Percentiles rank a stretch among this genome's conserved stretches.
Conservation (phyloP, 1,140 invertebrate genomes). For the Cydia fagiglandana region DNA sequence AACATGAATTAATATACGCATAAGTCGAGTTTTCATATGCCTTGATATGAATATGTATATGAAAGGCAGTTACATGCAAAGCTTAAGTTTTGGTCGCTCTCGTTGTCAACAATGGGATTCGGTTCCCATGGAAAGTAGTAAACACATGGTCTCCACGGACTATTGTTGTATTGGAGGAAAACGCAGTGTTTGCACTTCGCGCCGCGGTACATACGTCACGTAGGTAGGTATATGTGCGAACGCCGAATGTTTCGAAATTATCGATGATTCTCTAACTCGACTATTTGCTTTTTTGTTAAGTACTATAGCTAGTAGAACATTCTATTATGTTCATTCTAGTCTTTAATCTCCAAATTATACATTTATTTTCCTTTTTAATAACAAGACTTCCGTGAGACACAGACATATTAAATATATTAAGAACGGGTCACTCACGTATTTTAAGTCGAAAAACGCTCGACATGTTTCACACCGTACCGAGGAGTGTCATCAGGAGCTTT, state of each 20-base stretch:
- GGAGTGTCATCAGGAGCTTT: too few relatives aligned
- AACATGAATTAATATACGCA: neutral
- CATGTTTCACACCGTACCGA: too few relatives aligned
- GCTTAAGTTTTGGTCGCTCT: constrained; percentile 26
- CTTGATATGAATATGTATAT: neutral
- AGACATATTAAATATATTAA: too few relatives aligned
- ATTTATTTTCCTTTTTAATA: too few relatives aligned
- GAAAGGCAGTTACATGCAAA: neutral
- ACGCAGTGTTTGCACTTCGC: constrained; percentile 20
- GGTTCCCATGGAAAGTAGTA: constrained; percentile 65
- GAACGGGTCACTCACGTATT: too few relatives aligned
- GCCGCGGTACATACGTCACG: neutral
- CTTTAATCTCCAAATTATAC: neutral
- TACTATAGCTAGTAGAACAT: neutral
- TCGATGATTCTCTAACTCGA: constrained; percentile 15
- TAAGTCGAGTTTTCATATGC: constrained; percentile 1
- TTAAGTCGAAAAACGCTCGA: too few relatives aligned
- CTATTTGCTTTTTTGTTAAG: neutral
- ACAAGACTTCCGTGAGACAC: too few relatives aligned
- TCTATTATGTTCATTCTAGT: neutral
- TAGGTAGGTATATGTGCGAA: neutral
- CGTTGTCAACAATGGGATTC: constrained; percentile 43
- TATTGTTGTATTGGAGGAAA: constrained; percentile 25
- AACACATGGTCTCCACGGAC: constrained; percentile 44
- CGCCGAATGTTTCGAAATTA: constrained; percentile 20